Conservation (phyloP, 1,140 invertebrate species). For the Rhagoletis zephyria region DNA sequence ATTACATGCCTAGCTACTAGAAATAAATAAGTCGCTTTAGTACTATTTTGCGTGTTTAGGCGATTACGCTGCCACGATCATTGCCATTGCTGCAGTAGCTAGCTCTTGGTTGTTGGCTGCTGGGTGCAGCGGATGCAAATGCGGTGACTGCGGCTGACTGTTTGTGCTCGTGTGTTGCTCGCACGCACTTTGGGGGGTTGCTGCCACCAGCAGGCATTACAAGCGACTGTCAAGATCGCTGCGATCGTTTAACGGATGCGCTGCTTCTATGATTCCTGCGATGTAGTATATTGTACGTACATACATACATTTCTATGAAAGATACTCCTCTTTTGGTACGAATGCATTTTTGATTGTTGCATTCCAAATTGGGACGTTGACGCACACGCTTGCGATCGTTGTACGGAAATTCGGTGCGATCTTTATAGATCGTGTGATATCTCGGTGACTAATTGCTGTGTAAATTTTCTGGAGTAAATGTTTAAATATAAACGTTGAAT, state of each 20-base stretch:
- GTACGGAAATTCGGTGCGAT: neutral
- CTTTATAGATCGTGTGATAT: constrained; percentile 35
- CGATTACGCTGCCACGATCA: neutral
- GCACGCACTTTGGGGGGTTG: constrained; percentile 39
- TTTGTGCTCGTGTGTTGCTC: neutral
- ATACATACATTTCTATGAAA: neutral
- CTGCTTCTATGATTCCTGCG: constrained; percentile 10
- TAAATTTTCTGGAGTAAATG: neutral
- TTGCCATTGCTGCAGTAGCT: neutral
- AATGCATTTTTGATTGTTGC: constrained; percentile 30
- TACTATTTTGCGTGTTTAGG: constrained; percentile 9
- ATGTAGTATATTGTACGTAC: neutral
- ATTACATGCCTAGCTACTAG: neutral
- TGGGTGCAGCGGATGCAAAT: constrained; percentile 28
- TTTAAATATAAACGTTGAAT: neutral
- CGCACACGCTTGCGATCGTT: constrained; percentile 40
- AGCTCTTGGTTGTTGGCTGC: neutral
- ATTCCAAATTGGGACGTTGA: constrained; percentile 49
- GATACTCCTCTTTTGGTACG: neutral
- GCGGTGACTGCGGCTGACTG: neutral
- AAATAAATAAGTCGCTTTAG: too few relatives aligned
- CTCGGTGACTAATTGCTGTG: constrained; percentile 43
- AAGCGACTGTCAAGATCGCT: constrained; percentile 31
- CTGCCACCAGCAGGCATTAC: neutral
- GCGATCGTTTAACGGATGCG: constrained; percentile 46